Evolutionary conservation across 2,888 invertebrate species (phyloP), one percentile per base, ranked within the genome.

Genomic region (Monochamus alternatus): DNA sequence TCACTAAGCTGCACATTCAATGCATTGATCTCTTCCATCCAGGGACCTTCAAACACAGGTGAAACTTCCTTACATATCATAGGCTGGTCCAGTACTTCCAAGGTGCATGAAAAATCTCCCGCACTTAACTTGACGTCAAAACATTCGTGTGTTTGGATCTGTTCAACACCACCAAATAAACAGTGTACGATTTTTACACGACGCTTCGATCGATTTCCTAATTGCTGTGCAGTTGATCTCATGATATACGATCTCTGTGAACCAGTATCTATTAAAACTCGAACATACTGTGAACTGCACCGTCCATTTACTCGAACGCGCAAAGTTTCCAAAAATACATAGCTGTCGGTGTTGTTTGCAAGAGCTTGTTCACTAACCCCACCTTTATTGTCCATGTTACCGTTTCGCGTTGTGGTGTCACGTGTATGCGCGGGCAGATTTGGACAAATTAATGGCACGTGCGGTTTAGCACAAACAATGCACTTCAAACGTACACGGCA

Each of bases 1-100:
- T 75, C 74, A 4, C 52, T 51, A 22, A 77, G 4, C 38, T 64
- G 38, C 32, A 77, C 60, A 43, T 32, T 32, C 32, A 75, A n/a
- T n/a, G n/a, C n/a, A n/a, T n/a, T n/a, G n/a, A n/a, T n/a, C n/a
- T n/a, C n/a, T n/a, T n/a, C n/a, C n/a, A n/a, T n/a, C n/a, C n/a
- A n/a, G n/a, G n/a, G n/a, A n/a, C n/a, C n/a, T n/a, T n/a, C n/a
- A n/a, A n/a, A n/a, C n/a, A n/a, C n/a, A n/a, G n/a, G n/a, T n/a
- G n/a, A n/a, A n/a, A n/a, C n/a, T n/a, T n/a, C n/a, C n/a, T n/a
- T n/a, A n/a, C n/a, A n/a, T n/a, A n/a, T n/a, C n/a, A n/a, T n/a
- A n/a, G n/a, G n/a, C n/a, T n/a, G n/a, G n/a, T n/a, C n/a, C n/a
- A n/a, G n/a, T n/a, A n/a, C n/a, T n/a, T n/a, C n/a, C n/a, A n/a